Evolutionary conservation across 2,113 vertebrate genomes (phyloP), one percentile per base, ranked within the genome.

Genomic region (Gymnobelideus leadbeateri): DNA sequence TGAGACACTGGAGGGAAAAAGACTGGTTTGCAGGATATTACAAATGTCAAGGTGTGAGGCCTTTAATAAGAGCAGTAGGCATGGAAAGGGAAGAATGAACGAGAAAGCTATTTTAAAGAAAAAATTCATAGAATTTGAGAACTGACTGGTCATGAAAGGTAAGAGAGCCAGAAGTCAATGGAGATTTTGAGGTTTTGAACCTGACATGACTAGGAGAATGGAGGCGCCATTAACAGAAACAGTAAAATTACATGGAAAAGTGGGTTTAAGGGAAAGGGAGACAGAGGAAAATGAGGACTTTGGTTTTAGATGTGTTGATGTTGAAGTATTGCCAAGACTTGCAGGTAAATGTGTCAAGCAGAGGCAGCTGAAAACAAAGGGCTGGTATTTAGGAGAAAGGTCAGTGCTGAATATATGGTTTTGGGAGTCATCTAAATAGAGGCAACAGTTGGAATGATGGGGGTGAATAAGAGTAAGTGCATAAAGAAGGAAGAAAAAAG

Each of bases 311-410:
- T 6, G 23, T 84, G 68, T 43, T 43, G 68, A 84, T 84, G 43
- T 84, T 84, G 68, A 84, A 84, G 19, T 23, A 21, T 2, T 84
- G 37, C 19, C 37, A 43, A 84, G n/a, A 43, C 6, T 84, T 84
- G 68, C n/a, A 84, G 68, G 68, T 84, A 43, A 43, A 43, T 84
- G 68, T 43, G n/a, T 84, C 68, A 43, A 84, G n/a, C 68, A 84
- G 68, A 84, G n/a, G 68, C 68, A 84, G 68, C 68, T 43, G n/a
- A 84, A 84, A 84, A 84, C 68, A 84, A 84, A 84, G n/a, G 68
- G 19, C 68, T 84, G n/a, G 37, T 23, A 84, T 84, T 84, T 43
- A 84, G 68, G 68, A 84, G n/a, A 84, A 84, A 84, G n/a, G n/a
- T 43, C 68, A 84, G 19, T 84, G 68, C 68, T 84, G 37, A 23